Evolutionary conservation across 2,797 vertebrate genomes (phyloP).

Genomic region (Botia kubotai): DNA sequence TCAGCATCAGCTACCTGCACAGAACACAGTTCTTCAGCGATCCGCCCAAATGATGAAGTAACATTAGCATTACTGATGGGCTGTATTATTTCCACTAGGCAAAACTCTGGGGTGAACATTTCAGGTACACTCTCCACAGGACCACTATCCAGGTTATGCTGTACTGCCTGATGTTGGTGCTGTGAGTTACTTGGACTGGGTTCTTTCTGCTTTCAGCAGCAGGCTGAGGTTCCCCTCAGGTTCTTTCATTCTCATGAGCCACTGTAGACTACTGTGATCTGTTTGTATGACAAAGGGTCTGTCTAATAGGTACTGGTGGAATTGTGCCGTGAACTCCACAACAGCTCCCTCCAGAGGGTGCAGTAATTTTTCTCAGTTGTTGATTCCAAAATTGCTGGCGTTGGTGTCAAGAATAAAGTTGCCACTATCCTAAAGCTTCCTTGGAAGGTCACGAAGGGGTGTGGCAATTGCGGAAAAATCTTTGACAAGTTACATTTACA

Average conservation of each 20-base stretch:
- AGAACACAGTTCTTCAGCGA: background rate
- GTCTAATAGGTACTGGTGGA: conserved; percentile 4
- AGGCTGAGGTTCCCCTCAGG: conserved; percentile 55
- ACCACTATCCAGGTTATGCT: background rate
- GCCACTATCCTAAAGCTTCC: conserved; percentile 32
- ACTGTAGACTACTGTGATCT: conserved; percentile 55
- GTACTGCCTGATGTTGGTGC: conserved; percentile 23
- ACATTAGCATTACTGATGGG: background rate
- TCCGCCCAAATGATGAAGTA: conserved; percentile 37
- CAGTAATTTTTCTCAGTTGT: conserved; percentile 55
- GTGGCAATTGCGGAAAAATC: conserved; percentile 42
- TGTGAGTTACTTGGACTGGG: background rate
- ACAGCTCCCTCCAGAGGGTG: conserved; percentile 41
- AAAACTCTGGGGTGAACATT: background rate
- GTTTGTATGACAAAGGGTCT: conserved; percentile 30
- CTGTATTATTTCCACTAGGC: background rate
- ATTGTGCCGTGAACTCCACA: conserved; percentile 51
- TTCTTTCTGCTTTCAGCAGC: background rate
- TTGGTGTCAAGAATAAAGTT: conserved; percentile 33
- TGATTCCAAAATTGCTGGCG: conserved; percentile 27
- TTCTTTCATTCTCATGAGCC: conserved; percentile 53
- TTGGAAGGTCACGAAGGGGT: conserved; percentile 38
- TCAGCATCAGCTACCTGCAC: conserved; percentile 17
- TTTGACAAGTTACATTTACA: conserved; percentile 49
- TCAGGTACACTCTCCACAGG: background rate